Evolutionary conservation across 2,888 invertebrate genomes (phyloP), one percentile per base, ranked within the genome.

Genomic region (Parapristionchus giblindavisi): DNA sequence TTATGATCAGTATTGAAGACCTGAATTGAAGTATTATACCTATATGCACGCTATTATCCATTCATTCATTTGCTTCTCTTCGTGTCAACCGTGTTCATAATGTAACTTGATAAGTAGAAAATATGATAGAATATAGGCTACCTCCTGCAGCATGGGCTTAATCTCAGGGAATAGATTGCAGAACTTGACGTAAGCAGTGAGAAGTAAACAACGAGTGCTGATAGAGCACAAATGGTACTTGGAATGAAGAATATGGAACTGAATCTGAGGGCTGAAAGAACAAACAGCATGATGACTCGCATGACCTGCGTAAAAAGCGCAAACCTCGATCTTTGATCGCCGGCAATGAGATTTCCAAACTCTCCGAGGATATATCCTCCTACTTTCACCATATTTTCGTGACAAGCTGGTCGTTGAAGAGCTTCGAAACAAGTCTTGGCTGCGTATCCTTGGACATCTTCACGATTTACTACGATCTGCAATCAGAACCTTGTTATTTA

Each of bases 371-470:
- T 98, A 88, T 99, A 99, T 38, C 98, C 99, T 78, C 98, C 98
- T 75, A 99, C 99, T 92, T 99, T 99, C 1, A 99, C 98, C 99
- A 99, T 99, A 89, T 99, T 99, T 90, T 99, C 99, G 89, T 99
- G 99, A 88, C 99, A 99, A 36, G 99, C 98, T 29, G 98, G 97
- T 43, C 97, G 97, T 91, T 99, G 86, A 3, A 88, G 82, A 8
- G 88, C 88, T 76, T 99, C 99, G 91, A 99, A 99, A 34, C 98
- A 98, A 74, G 98, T 99, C 91, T 99, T 99, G 68, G 98, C 98
- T 77, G 99, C 98, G 91, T 99, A 99, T 29, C 96, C 98, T 90
- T 99, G 99, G 1, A 99, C 98, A 90, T 99, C 99, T 89, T 99
- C 98, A 86, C 98, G 92, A 89, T 99, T 99, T 82, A 99, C 98